These are phyloP conservation scores for Blera fallax DNA, from an alignment of 2,888 invertebrate species.

Conservation along the genomic window DNA sequence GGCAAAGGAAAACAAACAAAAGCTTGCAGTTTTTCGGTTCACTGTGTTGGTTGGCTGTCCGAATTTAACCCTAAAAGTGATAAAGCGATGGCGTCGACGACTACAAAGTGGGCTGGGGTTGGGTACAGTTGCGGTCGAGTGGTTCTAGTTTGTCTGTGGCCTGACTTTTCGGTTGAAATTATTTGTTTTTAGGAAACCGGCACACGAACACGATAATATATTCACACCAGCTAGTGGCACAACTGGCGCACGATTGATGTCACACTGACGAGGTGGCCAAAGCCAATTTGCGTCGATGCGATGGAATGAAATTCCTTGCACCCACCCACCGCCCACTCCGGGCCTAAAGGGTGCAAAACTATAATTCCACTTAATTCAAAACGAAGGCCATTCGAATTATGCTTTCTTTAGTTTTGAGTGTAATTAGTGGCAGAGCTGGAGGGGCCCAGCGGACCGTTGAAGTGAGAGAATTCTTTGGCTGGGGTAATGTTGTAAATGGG, in stretches of 20 bases:
- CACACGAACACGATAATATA: conserved; percentile 21
- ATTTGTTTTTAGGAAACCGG: conserved; percentile 30
- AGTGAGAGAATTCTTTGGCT: conserved; percentile 26
- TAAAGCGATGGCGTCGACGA: background rate
- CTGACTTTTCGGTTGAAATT: conserved; percentile 54
- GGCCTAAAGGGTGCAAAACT: conserved; percentile 33
- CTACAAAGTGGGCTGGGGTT: background rate
- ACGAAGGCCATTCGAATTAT: conserved; percentile 69
- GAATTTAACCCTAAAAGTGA: conserved; percentile 33
- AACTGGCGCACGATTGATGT: conserved; percentile 39
- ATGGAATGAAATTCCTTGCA: conserved; percentile 34
- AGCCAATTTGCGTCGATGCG: conserved; percentile 59
- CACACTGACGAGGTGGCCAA: conserved; percentile 27
- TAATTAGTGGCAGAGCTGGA: conserved; percentile 56
- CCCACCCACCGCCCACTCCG: conserved; percentile 1
- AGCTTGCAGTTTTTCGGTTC: conserved; percentile 15
- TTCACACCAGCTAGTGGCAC: conserved; percentile 21
- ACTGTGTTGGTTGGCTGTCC: background rate
- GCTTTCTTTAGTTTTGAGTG: conserved; percentile 61
- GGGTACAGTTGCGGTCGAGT: conserved; percentile 50
- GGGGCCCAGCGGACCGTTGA: conserved; percentile 26
- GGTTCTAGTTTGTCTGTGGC: conserved; percentile 61
- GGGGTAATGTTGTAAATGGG: conserved; percentile 37
- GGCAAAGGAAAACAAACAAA: conserved; percentile 49
- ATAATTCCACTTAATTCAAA: conserved; percentile 58